phyloP scores from a whole-genome alignment of 2,888 invertebrate species.

The Pomacea canaliculata region DNA sequence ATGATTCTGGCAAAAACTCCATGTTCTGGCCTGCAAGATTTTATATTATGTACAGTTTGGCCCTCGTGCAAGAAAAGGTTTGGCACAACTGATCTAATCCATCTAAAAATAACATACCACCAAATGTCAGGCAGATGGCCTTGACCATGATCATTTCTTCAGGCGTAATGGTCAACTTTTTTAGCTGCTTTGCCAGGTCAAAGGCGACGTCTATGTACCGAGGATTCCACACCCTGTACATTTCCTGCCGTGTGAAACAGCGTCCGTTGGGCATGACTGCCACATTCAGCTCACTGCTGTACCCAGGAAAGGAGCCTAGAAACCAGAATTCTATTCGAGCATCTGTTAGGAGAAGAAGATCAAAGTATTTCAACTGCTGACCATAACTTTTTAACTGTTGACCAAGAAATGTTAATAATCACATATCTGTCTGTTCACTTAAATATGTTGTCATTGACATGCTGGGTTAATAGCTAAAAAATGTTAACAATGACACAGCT shows the following conservation, averaged over 20 bases:
- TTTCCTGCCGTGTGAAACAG: conserved; percentile 47
- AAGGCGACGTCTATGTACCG: conserved; percentile 48
- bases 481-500: too few relatives aligned
- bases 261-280: conserved; percentile 44
- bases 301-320: conserved; percentile 52
- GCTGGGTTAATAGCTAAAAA: too few relatives aligned
- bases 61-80: too few relatives aligned
- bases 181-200: conserved; percentile 41
- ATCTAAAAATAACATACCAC: conserved; percentile 38
- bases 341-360: conserved; percentile 38
- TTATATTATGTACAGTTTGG: too few relatives aligned
- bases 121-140: conserved; percentile 47
- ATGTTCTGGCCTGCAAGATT: too few relatives aligned
- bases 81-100: too few relatives aligned
- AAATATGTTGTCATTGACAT: too few relatives aligned
- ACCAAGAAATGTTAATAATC: too few relatives aligned
- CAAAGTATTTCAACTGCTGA: too few relatives aligned
- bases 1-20: too few relatives aligned
- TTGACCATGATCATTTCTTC: conserved; percentile 48
- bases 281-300: conserved; percentile 50
- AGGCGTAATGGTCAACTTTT: conserved; percentile 40
- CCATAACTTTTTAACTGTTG: too few relatives aligned
- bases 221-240: conserved; percentile 43
- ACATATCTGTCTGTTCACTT: too few relatives aligned
- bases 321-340: conserved; percentile 63